These are phyloP conservation scores for Oppia nitens DNA, from an alignment of 1,140 invertebrate species.

Conservation along the genomic window DNA sequence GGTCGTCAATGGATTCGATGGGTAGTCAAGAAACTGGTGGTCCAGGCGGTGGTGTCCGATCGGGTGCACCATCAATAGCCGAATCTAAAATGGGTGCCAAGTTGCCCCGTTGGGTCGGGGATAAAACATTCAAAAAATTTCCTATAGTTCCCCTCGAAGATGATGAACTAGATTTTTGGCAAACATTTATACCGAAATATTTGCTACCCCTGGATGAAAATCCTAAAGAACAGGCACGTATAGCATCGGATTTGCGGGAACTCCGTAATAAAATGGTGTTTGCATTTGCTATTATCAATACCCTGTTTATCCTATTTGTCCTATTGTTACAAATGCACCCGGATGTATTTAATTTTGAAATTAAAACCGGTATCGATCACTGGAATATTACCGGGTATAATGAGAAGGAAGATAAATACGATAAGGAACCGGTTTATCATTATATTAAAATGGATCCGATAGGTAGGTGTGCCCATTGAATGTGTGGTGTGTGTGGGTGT, in stretches of 20 bases:
- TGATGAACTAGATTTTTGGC: slow-evolving; percentile 76
- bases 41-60: no score
- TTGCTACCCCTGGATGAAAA: slow-evolving; percentile 23
- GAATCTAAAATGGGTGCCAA: background rate
- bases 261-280: slow-evolving; percentile 24
- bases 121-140: background rate
- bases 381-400: background rate
- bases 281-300: slow-evolving; percentile 24
- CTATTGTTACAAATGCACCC: slow-evolving; percentile 24
- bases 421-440: background rate
- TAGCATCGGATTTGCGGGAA: slow-evolving; percentile 22
- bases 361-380: slow-evolving; percentile 20
- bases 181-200: slow-evolving; percentile 51
- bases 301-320: slow-evolving; percentile 23
- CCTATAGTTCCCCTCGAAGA: slow-evolving; percentile 48
- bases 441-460: slow-evolving; percentile 22
- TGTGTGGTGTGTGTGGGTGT: no score
- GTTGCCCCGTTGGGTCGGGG: background rate
- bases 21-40: no score
- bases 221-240: slow-evolving; percentile 20
- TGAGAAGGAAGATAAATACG: background rate
- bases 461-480: no score
- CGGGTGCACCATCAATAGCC: background rate
- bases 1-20: no score
- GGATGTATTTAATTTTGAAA: slow-evolving; percentile 24